These are phyloP conservation scores for Erpobdella octoculata DNA, from an alignment of 2,888 invertebrate genomes.

Conservation along the genomic window DNA sequence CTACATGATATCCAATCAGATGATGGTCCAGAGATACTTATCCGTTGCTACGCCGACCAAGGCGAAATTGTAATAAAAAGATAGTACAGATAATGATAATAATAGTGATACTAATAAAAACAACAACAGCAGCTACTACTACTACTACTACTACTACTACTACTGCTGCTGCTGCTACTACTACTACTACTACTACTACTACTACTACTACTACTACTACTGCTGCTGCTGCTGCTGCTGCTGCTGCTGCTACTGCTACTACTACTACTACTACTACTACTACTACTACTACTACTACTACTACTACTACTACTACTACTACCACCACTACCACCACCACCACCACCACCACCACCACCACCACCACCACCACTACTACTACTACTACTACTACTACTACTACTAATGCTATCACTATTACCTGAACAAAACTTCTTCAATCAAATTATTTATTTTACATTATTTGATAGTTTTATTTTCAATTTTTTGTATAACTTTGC, in stretches of 20 bases:
- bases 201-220: conserved; percentile 27
- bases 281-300: conserved; percentile 30
- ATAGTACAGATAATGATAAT: neutral
- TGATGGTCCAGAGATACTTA: conserved; percentile 83
- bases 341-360: conserved; percentile 27
- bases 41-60: conserved; percentile 72
- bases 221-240: conserved; percentile 27
- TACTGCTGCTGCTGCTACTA: conserved; percentile 18
- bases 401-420: no score
- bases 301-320: conserved; percentile 29
- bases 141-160: conserved; percentile 17
- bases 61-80: no score
- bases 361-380: conserved; percentile 22
- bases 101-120: neutral
- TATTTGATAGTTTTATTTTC: neutral
- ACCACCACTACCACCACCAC: conserved; percentile 27
- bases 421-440: neutral
- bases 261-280: conserved; percentile 29
- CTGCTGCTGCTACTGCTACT: conserved; percentile 28
- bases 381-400: no score
- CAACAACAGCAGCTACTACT: neutral
- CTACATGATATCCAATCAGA: conserved; percentile 71
- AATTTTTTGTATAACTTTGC: neutral
- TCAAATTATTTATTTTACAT: neutral
- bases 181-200: conserved; percentile 21